phyloP scores from a whole-genome alignment of 2,113 vertebrate species.

The Nasalis larvatus region DNA sequence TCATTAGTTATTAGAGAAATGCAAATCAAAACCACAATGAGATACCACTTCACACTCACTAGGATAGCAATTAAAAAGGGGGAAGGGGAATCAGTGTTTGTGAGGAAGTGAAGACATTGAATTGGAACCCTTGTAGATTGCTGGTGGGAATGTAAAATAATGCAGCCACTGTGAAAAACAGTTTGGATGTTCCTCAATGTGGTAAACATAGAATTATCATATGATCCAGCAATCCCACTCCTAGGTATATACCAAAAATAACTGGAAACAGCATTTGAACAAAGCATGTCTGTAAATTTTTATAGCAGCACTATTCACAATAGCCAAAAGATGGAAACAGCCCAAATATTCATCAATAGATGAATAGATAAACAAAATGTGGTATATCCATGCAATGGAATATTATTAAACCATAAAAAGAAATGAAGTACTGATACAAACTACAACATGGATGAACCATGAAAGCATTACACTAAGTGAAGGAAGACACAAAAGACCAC shows the following conservation, averaged over 20 bases:
- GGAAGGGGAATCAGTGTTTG: not conserved
- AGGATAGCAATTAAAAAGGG: not conserved
- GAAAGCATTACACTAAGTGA: not conserved
- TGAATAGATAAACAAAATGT: not conserved
- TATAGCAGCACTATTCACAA: not conserved
- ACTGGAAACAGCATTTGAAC: not conserved
- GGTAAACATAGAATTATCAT: constrained; percentile 12
- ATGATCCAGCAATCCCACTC: not conserved
- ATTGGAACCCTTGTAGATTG: not conserved
- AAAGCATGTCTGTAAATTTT: not conserved
- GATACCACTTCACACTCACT: not conserved
- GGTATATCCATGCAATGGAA: not conserved
- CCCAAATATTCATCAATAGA: not conserved
- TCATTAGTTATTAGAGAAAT: not conserved
- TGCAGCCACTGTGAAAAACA: not conserved
- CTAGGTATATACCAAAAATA: not conserved
- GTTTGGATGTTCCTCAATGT: not conserved
- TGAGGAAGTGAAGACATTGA: not conserved
- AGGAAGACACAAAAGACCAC: not conserved
- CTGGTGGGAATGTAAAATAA: not conserved
- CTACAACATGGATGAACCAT: not conserved
- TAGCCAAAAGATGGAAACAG: not conserved
- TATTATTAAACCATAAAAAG: constrained; percentile 7
- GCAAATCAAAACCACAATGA: not conserved
- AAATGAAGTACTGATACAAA: not conserved